These are phyloP conservation scores for Drosophila austrosaltans DNA, from an alignment of 2,888 invertebrate genomes.

Conservation along the genomic window DNA sequence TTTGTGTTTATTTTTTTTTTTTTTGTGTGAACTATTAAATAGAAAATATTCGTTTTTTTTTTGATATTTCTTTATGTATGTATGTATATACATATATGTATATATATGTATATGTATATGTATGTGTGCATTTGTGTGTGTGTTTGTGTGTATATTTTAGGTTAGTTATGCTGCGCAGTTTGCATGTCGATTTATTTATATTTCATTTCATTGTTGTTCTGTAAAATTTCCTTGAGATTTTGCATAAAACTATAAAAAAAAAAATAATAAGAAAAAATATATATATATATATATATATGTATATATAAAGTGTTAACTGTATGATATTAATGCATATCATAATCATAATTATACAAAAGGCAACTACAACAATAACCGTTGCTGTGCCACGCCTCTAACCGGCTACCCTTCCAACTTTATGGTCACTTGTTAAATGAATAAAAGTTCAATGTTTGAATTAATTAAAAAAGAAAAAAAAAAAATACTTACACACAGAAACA, in stretches of 20 bases:
- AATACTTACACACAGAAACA: not conserved
- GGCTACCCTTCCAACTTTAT: slow-evolving; percentile 31
- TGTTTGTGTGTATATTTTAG: not conserved
- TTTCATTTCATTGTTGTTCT: slow-evolving; percentile 41
- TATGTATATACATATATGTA: slow-evolving; percentile 15
- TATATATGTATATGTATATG: slow-evolving; percentile 10
- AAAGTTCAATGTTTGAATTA: slow-evolving; percentile 76
- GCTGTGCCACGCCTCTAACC: slow-evolving; percentile 39
- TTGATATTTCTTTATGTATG: slow-evolving; percentile 21
- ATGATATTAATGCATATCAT: slow-evolving; percentile 24
- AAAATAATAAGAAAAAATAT: slow-evolving; percentile 7
- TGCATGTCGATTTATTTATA: slow-evolving; percentile 35
- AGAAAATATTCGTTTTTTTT: slow-evolving; percentile 10
- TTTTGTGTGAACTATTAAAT: slow-evolving; percentile 6
- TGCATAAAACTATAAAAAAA: slow-evolving; percentile 56
- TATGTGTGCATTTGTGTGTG: not conserved
- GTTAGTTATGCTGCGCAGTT: slow-evolving; percentile 20
- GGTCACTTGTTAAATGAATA: slow-evolving; percentile 58
- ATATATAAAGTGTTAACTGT: slow-evolving; percentile 8
- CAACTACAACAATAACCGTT: slow-evolving; percentile 54
- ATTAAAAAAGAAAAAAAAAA: slow-evolving; percentile 50
- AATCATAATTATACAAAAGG: slow-evolving; percentile 15
- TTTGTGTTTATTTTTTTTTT: slow-evolving; percentile 1
- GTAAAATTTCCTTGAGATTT: slow-evolving; percentile 64
- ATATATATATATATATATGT: too few species aligned